phyloP scores from a whole-genome alignment of 2,113 vertebrate species.

The Tiliqua scincoides region DNA sequence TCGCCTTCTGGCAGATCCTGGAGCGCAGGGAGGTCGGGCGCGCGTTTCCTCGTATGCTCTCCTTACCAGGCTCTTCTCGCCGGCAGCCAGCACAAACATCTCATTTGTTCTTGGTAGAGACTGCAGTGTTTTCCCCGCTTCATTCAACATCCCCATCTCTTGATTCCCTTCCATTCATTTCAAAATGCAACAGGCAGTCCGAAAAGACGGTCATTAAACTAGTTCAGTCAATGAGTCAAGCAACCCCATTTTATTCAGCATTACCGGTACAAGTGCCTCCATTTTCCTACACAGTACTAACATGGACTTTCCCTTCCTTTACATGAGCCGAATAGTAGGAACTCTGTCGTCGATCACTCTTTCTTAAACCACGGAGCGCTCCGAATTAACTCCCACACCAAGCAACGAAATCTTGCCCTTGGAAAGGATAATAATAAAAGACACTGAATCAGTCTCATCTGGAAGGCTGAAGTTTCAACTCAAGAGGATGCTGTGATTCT shows the following conservation, averaged over 20 bases:
- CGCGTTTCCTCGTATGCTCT: no score
- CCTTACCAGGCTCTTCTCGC: no score
- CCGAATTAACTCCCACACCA: not conserved
- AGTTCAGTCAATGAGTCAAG: no score
- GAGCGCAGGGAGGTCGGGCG: no score
- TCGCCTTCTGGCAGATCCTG: no score
- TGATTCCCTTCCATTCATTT: not conserved
- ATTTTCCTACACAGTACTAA: not conserved
- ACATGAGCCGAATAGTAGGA: no score
- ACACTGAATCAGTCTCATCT: no score
- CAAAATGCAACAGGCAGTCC: no score
- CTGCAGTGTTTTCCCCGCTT: no score
- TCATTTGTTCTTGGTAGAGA: not conserved
- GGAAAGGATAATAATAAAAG: not conserved
- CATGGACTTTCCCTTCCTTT: not conserved
- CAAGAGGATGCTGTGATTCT: not conserved
- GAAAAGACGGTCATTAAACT: not conserved
- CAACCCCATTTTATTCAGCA: no score
- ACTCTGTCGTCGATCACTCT: not conserved
- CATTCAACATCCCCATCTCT: not conserved
- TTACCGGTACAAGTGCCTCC: not conserved
- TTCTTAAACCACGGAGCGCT: not conserved
- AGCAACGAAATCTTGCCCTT: not conserved
- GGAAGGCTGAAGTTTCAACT: not conserved
- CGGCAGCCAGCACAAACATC: no score